A percentile compares a stretch with the other conserved stretches of the same genome.
Evolutionary conservation across 2,888 invertebrate species (phyloP).

Genomic region (Meloe dianella): DNA sequence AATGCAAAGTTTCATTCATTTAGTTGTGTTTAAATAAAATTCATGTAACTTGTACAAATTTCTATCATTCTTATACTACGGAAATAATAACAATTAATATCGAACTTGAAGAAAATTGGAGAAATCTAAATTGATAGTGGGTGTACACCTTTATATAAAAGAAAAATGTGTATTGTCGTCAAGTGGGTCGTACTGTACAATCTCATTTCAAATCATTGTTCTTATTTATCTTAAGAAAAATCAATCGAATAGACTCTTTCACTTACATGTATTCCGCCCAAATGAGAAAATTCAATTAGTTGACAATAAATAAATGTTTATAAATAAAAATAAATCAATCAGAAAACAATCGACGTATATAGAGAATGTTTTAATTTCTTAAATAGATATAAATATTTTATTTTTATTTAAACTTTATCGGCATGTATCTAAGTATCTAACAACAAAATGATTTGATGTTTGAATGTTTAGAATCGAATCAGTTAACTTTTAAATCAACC

Average conservation of each 20-base stretch:
- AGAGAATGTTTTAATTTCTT: neutral
- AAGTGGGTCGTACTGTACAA: neutral
- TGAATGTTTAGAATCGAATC: constrained; percentile 38
- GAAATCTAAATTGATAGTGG: no score
- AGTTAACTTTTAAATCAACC: constrained; percentile 43
- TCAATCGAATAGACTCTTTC: constrained; percentile 20
- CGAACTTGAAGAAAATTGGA: no score
- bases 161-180: neutral
- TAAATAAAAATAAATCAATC: no score
- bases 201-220: constrained; percentile 15
- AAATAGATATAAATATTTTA: neutral
- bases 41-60: no score
- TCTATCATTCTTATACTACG: no score
- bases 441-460: constrained; percentile 9
- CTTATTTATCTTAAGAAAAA: constrained; percentile 26
- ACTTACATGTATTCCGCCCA: constrained; percentile 20
- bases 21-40: neutral
- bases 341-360: neutral
- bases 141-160: no score
- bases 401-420: neutral
- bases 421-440: neutral
- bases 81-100: no score
- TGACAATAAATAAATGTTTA: constrained; percentile 19
- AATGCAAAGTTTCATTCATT: neutral
- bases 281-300: constrained; percentile 23